Evolutionary conservation across 2,888 invertebrate genomes (phyloP).

Genomic region (Leptinotarsa peninsularis): DNA sequence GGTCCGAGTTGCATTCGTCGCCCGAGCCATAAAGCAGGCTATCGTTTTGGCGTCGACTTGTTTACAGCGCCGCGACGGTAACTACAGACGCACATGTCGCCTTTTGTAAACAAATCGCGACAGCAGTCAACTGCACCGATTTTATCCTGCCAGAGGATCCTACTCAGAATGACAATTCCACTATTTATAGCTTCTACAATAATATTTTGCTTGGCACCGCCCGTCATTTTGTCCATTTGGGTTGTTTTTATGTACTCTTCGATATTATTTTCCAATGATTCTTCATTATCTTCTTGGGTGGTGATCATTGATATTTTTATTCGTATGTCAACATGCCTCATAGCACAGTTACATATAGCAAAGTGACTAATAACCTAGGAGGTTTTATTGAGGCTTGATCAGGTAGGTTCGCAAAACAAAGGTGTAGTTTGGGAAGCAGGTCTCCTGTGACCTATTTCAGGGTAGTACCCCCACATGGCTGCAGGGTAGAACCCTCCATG

Average conservation of each 20-base stretch:
- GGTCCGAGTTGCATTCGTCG: slow-evolving; percentile 59
- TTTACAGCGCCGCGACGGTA: slow-evolving; percentile 66
- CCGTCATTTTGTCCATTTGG: slow-evolving; percentile 15
- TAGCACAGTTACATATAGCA: neutral
- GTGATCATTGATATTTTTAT: neutral
- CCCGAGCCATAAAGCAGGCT: slow-evolving; percentile 66
- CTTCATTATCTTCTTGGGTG: slow-evolving; percentile 16
- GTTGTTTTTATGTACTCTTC: slow-evolving; percentile 12
- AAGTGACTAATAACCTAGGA: too few species aligned
- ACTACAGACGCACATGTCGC: slow-evolving; percentile 62
- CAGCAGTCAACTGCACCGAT: slow-evolving; percentile 58
- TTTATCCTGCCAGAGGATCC: slow-evolving; percentile 47
- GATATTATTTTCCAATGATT: slow-evolving; percentile 13
- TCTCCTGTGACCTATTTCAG: too few species aligned
- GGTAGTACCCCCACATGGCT: too few species aligned
- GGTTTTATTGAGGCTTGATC: too few species aligned
- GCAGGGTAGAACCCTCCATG: too few species aligned
- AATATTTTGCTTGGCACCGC: slow-evolving; percentile 60
- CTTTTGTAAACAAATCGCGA: slow-evolving; percentile 63
- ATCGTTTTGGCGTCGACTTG: slow-evolving; percentile 69
- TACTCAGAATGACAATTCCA: slow-evolving; percentile 56
- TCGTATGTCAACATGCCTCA: neutral
- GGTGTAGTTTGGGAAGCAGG: too few species aligned
- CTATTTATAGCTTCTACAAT: slow-evolving; percentile 61
- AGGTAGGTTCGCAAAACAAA: too few species aligned